phyloP scores from a whole-genome alignment of 2,113 vertebrate species.

The Camarhynchus parvulus region DNA sequence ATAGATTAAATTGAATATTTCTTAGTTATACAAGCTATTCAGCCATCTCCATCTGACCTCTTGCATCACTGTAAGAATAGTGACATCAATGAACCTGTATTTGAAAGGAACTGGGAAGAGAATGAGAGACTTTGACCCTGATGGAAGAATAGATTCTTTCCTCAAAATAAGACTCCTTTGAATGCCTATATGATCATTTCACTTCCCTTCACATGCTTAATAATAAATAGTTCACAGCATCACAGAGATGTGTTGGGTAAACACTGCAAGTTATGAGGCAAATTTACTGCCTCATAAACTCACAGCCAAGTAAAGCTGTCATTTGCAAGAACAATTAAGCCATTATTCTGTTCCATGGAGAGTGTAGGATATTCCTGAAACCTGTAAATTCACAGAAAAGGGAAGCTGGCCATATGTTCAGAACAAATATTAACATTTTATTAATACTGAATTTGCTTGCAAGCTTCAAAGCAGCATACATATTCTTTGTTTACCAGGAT shows the following conservation, averaged over 20 bases:
- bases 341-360: slow-evolving; percentile 26
- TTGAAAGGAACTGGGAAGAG: not conserved
- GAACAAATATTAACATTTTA: not conserved
- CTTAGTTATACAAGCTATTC: not conserved
- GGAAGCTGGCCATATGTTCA: not conserved
- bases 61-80: not conserved
- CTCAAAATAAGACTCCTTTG: not conserved
- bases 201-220: not conserved
- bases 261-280: slow-evolving; percentile 49
- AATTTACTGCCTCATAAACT: slow-evolving; percentile 72
- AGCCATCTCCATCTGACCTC: not conserved
- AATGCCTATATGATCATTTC: slow-evolving; percentile 2
- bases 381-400: not conserved
- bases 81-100: not conserved
- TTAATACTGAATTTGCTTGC: not conserved
- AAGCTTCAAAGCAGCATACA: not conserved
- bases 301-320: slow-evolving; percentile 65
- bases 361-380: slow-evolving; percentile 18
- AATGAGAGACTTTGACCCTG: not conserved
- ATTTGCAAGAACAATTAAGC: slow-evolving; percentile 67
- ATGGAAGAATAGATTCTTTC: not conserved
- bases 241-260: slow-evolving; percentile 48
- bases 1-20: not conserved
- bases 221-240: slow-evolving; percentile 59
- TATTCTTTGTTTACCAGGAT: not conserved